Base-by-base conservation (phyloP, 2,113 vertebrate genomes). In the Lepus timidus region DNA sequence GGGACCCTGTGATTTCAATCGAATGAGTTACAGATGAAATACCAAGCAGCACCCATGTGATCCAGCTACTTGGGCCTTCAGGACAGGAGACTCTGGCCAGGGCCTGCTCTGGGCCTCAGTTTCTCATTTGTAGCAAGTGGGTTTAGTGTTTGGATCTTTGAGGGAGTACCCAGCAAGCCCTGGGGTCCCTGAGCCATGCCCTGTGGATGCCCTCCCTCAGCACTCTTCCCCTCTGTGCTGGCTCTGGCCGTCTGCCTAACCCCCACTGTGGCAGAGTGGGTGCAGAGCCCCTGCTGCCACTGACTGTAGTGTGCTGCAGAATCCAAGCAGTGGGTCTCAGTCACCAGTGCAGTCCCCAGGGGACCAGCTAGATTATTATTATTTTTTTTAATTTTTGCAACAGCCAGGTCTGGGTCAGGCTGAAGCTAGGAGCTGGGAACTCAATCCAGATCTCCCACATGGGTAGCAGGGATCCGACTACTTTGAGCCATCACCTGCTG, bases 1-100 rank as follows among this genome's bases (percentile, higher is more conserved):
- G 51, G 27, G 65, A 86, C 64, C 31, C 9, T 92, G 76, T 92
- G 76, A 71, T 81, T 87, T 70, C 94, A 96, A 82, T 58, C 74
- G 80, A 96, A 71, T 73, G 33, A 14, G 27, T 61, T 91, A 83
- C 27, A 80, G 81, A 91, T 85, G 71, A 92, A 31, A 84, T 90
- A 64, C 36, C 74, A 88, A 90, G 70, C 4, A 85, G 27, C 67
- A 91, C 49, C 70, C 36, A 85, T 3, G 39, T 71, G 36, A 84
- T 90, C 71, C 76, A 93, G 58, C 51, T 61, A 87, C n/a, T 29
- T 49, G 85, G 51, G 17, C 62, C 83, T 95, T 93, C 29, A 74
- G n/a, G 82, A 83, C 29, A 76, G 27, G 51, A 64, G 29, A 71
- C n/a, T 86, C 75, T 64, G 13, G 44, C 52, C n/a, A 86, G 44